Evolutionary conservation across 2,888 invertebrate genomes (phyloP).

Genomic region (Drosophila siamana): DNA sequence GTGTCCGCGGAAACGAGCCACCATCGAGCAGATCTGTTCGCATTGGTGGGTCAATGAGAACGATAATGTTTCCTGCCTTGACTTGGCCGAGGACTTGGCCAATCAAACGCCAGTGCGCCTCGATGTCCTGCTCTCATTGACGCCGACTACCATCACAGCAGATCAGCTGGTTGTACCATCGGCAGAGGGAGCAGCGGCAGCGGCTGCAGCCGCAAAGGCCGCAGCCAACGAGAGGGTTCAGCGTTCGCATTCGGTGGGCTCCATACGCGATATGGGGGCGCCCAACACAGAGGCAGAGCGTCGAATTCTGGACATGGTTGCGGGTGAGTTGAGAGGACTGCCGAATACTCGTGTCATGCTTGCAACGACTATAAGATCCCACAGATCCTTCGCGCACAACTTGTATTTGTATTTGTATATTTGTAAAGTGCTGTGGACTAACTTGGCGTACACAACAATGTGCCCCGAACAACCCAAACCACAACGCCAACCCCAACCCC

Average conservation of each 20-base stretch:
- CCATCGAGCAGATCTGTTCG: slow-evolving; percentile 96
- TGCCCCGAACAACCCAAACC: slow-evolving; percentile 40
- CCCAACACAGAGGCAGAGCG: slow-evolving; percentile 89
- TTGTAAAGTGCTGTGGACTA: slow-evolving; percentile 62
- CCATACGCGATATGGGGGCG: slow-evolving; percentile 89
- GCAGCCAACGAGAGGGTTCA: slow-evolving; percentile 87
- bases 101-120: slow-evolving; percentile 96
- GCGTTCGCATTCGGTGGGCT: slow-evolving; percentile 90
- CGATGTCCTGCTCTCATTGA: slow-evolving; percentile 93
- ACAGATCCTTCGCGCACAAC: slow-evolving; percentile 40
- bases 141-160: slow-evolving; percentile 92
- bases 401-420: slow-evolving; percentile 58
- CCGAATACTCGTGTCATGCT: slow-evolving; percentile 39
- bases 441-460: slow-evolving; percentile 65
- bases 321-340: slow-evolving; percentile 84
- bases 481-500: slow-evolving; percentile 5
- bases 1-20: slow-evolving; percentile 94
- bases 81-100: slow-evolving; percentile 94
- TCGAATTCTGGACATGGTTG: slow-evolving; percentile 90
- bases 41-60: slow-evolving; percentile 99
- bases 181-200: slow-evolving; percentile 83
- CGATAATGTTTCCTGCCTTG: slow-evolving; percentile 92
- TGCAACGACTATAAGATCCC: slow-evolving; percentile 44
- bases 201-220: slow-evolving; percentile 82
- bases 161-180: slow-evolving; percentile 90